Evolutionary conservation across 2,797 vertebrate genomes (phyloP), one percentile per base, ranked within the genome.

Genomic region (Hippoglossus hippoglossus): DNA sequence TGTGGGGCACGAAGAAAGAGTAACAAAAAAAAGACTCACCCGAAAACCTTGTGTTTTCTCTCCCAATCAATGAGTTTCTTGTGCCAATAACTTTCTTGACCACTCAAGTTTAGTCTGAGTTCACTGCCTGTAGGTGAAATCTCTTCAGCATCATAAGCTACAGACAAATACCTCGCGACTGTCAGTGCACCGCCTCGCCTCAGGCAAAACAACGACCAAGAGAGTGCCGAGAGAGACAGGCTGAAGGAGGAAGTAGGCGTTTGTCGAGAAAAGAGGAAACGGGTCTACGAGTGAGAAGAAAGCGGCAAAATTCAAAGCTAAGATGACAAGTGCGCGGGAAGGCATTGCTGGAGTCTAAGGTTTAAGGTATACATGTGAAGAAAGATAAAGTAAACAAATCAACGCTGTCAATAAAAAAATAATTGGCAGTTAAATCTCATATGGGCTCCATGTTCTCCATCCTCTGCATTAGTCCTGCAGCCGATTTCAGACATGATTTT

Each of bases 221-320:
- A 80, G 85, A 78, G 58, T 24, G 75, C 79, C 10, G 72, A 77
- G 77, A 81, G 79, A 85, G 61, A 84, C 76, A 73, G 64, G 86
- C 79, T 87, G 86, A 93, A 93, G 86, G 82, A 94, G 95, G 95
- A 95, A 95, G 93, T 95, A 91, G 94, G 94, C 92, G 94, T 94
- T 91, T 83, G 64, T 90, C 54, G 36, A 77, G 70, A 84, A 87
- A 93, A 93, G 82, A 95, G 94, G 94, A 95, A 95, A 89, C 81
- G 28, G 79, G 87, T 87, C 77, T 57, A 83, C 73, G 62, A 39
- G 68, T 5, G n/a, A 47, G 44, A 74, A 74, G 81, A 90, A 81
- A 51, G 78, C 76, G 90, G 77, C 79, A 93, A 91, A 77, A 85
- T 90, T 91, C 22, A 87, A 94, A 92, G 84, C 74, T 9, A 47